These are phyloP conservation scores for Sciurus vulgaris DNA, from an alignment of 2,797 vertebrate species.

Conservation along the genomic window DNA sequence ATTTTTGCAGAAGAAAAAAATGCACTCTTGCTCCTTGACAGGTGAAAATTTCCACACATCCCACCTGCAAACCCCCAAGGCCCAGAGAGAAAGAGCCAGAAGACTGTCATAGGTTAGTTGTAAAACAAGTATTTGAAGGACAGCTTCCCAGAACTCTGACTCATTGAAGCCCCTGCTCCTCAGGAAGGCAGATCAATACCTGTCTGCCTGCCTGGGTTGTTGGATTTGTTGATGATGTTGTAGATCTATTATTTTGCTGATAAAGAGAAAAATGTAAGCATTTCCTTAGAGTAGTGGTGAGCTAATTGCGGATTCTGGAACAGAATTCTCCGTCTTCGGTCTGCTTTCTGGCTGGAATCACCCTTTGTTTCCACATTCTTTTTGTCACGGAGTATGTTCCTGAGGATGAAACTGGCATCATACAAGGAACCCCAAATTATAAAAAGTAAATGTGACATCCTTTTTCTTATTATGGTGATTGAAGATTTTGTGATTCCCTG, in stretches of 20 bases:
- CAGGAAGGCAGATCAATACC: conserved; percentile 67
- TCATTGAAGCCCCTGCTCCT: conserved; percentile 28
- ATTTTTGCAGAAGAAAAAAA: conserved; percentile 30
- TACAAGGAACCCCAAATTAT: neutral
- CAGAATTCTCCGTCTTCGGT: neutral
- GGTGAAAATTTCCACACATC: neutral
- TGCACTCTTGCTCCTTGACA: neutral
- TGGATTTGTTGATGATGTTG: conserved; percentile 46
- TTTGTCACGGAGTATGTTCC: neutral
- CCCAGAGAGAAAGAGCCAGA: neutral
- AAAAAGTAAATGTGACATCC: neutral
- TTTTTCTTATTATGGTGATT: neutral
- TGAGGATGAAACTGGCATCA: conserved; percentile 22
- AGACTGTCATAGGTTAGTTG: conserved; percentile 26
- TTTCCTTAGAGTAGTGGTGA: conserved; percentile 23
- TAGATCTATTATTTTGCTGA: conserved; percentile 60
- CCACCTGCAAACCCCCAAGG: neutral
- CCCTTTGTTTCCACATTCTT: conserved; percentile 41
- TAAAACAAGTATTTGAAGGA: conserved; percentile 53
- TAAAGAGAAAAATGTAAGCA: conserved; percentile 38
- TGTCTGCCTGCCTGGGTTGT: neutral
- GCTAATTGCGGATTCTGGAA: neutral
- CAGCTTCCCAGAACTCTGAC: conserved; percentile 42
- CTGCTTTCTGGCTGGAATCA: neutral
- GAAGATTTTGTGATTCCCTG: conserved; percentile 36